These are phyloP conservation scores for Oreochromis mossambicus DNA, from an alignment of 2,797 vertebrate species.

Conservation along the genomic window DNA sequence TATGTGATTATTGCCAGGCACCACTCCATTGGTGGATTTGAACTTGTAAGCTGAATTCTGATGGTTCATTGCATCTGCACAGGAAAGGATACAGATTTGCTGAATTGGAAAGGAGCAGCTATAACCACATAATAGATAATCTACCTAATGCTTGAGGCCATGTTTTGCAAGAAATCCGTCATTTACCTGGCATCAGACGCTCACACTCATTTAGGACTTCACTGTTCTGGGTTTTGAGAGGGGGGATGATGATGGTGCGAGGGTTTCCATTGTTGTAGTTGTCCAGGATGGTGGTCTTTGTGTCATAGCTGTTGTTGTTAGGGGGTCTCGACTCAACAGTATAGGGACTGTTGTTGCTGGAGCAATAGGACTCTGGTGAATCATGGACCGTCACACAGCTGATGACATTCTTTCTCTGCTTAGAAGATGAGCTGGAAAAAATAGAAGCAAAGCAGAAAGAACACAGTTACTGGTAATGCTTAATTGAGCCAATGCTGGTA, in stretches of 20 bases:
- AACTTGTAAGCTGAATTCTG: slow-evolving; percentile 91
- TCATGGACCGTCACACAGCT: slow-evolving; percentile 99
- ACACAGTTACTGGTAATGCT: not conserved
- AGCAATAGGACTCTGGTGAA: slow-evolving; percentile 93
- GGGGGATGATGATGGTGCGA: slow-evolving; percentile 95
- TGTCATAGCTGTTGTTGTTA: slow-evolving; percentile 82
- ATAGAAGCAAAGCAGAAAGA: not conserved
- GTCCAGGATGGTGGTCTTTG: slow-evolving; percentile 85
- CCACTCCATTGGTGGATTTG: slow-evolving; percentile 88
- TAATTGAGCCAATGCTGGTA: not conserved
- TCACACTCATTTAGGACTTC: slow-evolving; percentile 88
- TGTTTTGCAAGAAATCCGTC: not conserved
- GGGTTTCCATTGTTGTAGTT: slow-evolving; percentile 88
- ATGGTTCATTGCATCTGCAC: slow-evolving; percentile 85
- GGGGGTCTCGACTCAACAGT: slow-evolving; percentile 78
- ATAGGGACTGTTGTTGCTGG: slow-evolving; percentile 93
- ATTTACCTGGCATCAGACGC: slow-evolving; percentile 88
- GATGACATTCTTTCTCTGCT: slow-evolving; percentile 98
- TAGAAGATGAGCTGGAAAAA: slow-evolving; percentile 86
- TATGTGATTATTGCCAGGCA: slow-evolving; percentile 88
- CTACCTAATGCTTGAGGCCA: not conserved
- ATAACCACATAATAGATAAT: not conserved
- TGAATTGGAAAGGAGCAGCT: not conserved
- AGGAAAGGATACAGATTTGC: not conserved
- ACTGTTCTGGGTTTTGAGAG: slow-evolving; percentile 89